Percentiles rank a stretch among this genome's conserved stretches.
Evolutionary conservation across 2,113 vertebrate genomes (phyloP).

Genomic region (Paraplagusia blochii): DNA sequence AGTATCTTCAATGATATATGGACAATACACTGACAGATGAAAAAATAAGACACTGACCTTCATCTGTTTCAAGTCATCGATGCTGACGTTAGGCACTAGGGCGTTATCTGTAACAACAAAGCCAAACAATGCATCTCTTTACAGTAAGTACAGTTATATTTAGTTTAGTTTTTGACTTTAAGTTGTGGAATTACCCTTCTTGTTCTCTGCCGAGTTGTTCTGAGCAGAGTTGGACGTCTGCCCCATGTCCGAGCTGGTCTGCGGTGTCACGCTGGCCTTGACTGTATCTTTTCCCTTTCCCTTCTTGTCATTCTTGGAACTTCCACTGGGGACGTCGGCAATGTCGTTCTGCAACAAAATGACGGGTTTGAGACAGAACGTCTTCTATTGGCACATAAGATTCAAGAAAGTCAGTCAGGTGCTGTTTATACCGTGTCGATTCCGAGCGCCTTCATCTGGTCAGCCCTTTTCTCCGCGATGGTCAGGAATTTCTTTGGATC

Average conservation of each 20-base stretch:
- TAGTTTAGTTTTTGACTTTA: not conserved
- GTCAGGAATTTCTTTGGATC: conserved; percentile 99
- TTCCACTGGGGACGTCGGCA: conserved; percentile 94
- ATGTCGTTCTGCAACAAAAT: conserved; percentile 86
- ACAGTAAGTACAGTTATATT: not conserved
- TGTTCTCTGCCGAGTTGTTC: conserved; percentile 79
- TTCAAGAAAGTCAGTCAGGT: not conserved
- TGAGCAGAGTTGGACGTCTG: conserved; percentile 77
- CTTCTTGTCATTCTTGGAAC: conserved; percentile 92
- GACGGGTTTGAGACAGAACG: not conserved
- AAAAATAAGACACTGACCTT: conserved; percentile 75
- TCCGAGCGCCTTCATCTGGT: conserved; percentile 98
- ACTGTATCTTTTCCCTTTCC: conserved; percentile 85
- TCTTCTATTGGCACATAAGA: not conserved
- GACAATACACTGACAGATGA: not conserved
- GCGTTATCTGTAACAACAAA: conserved; percentile 77
- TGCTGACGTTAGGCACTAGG: conserved; percentile 90
- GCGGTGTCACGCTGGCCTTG: conserved; percentile 88
- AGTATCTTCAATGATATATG: too few species aligned
- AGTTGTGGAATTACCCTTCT: conserved; percentile 80
- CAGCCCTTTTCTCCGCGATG: conserved; percentile 95
- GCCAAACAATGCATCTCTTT: conserved; percentile 1
- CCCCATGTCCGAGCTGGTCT: conserved; percentile 88
- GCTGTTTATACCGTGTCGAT: conserved; percentile 89
- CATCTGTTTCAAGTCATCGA: conserved; percentile 98